Percentiles rank a stretch among this genome's conserved stretches.
phyloP scores from a whole-genome alignment of 2,113 vertebrate genomes.

The Chionis minor region DNA sequence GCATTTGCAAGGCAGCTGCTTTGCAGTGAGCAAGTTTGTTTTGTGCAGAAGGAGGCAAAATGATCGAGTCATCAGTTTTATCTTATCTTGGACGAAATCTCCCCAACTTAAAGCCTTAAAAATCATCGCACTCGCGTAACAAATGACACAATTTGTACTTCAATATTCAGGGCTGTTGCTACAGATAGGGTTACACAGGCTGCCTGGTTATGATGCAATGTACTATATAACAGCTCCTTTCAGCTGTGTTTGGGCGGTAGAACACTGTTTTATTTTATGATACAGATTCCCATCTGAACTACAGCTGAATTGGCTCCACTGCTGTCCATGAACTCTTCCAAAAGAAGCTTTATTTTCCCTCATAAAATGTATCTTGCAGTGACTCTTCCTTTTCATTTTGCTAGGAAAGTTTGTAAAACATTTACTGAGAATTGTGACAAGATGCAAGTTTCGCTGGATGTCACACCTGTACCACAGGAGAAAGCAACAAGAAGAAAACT shows the following conservation, averaged over 20 bases:
- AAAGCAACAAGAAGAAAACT: background rate
- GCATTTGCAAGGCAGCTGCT: constrained; percentile 26
- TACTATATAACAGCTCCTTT: background rate
- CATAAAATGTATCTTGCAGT: background rate
- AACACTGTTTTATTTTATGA: background rate
- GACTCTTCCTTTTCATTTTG: background rate
- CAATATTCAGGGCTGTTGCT: background rate
- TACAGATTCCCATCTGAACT: background rate
- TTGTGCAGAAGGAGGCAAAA: background rate
- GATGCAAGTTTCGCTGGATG: background rate
- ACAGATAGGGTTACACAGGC: background rate
- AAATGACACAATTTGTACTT: background rate
- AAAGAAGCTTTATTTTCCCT: background rate
- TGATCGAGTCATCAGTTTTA: background rate
- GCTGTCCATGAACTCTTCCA: background rate
- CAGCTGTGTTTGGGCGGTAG: background rate
- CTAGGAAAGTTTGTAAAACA: background rate
- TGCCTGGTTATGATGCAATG: background rate
- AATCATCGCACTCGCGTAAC: background rate
- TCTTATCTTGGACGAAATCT: background rate
- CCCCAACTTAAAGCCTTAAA: background rate
- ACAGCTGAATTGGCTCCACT: background rate
- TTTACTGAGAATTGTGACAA: background rate
- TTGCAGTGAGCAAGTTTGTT: background rate
- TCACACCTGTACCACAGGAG: background rate